Evolutionary conservation across 1,140 invertebrate genomes (phyloP), one percentile per base, ranked within the genome.

Genomic region (Chymomyza costata): DNA sequence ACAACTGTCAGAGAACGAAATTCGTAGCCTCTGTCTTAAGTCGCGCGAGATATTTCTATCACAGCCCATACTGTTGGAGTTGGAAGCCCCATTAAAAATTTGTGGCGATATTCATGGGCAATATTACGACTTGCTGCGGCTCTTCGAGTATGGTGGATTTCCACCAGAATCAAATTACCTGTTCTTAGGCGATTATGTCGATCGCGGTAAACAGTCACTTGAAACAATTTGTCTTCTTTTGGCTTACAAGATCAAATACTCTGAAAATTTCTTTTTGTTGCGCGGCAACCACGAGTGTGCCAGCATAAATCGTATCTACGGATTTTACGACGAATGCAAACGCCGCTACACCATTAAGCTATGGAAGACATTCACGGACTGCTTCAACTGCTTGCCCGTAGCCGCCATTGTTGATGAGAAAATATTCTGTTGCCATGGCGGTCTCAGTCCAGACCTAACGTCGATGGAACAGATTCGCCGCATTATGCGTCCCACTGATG

Each of bases 141-240:
- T 99, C 48, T 99, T 99, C 87, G 98, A 99, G 85, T 99, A 99
- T 86, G 98, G 98, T 50, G 97, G 98, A 19, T 99, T 99, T 86
- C 98, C 98, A 28, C 98, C 98, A 21, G 98, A 99, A 87, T 97
- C 97, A 32, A 99, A 99, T 89, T 99, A 99, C 88, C 89, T 99
- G 57, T 99, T 99, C 87, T 90, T 99, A 63, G 93, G 93, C 25
- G 93, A 95, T 85, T 95, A 95, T 76, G 93, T 94, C 11, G 93
- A 95, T 81, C 90, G 93, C 83, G 93, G 93, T 58, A 95, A 95
- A 87, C 93, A 94, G 74, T 94, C 92, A 0, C 86, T 91, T 87
- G 98, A 97, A 87, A 97, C 95, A 16, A 97, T 97, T 78, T 97
- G 95, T 85, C 88, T 97, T 48, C 88, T 97, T 54, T 90, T 99